Conservation (phyloP, 2,113 vertebrate genomes). For the Felis chaus region DNA sequence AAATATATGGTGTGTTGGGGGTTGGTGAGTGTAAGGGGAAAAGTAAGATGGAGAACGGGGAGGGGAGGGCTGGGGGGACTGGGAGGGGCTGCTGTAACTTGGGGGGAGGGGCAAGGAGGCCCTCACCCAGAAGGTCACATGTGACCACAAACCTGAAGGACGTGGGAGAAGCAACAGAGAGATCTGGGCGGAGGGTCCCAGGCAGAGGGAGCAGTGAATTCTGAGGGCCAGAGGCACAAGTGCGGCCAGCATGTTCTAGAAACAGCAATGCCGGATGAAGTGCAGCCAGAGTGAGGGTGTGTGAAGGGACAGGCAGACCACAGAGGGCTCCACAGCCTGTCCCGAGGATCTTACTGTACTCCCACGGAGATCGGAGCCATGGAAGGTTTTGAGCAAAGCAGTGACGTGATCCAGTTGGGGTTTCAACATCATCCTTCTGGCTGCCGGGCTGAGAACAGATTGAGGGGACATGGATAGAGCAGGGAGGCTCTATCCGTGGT, state of each 20-base stretch:
- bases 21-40: not conserved
- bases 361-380: not conserved
- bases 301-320: not conserved
- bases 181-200: not conserved
- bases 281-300: not conserved
- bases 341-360: not conserved
- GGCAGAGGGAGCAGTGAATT: not conserved
- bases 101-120: not conserved
- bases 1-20: too few relatives aligned
- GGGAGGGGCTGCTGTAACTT: not conserved
- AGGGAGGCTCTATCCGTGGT: too few relatives aligned
- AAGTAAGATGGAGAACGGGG: not conserved
- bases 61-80: not conserved
- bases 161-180: not conserved
- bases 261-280: not conserved
- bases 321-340: not conserved
- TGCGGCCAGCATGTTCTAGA: not conserved
- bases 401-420: not conserved
- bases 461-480: not conserved
- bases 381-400: not conserved
- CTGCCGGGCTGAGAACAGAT: not conserved
- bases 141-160: not conserved
- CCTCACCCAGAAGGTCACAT: not conserved
- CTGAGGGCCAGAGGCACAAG: not conserved
- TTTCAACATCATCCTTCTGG: not conserved